phyloP scores from a whole-genome alignment of 2,797 vertebrate species.

The Uromys caudimaculatus region DNA sequence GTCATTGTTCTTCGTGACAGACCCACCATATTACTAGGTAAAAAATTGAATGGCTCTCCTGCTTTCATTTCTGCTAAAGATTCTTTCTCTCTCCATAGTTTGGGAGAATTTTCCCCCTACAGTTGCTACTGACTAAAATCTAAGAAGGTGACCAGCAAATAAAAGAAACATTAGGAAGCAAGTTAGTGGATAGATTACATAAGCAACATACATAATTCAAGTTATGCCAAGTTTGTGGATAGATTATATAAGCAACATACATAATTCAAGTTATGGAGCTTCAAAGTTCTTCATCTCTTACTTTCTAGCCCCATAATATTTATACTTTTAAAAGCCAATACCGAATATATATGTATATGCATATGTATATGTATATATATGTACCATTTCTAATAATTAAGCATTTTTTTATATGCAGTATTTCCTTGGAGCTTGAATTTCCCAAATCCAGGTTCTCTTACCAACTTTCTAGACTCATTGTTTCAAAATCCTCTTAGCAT shows the following conservation, averaged over 20 bases:
- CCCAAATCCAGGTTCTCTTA: background rate
- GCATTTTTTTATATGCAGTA: background rate
- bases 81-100: background rate
- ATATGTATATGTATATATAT: no score
- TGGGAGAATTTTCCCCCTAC: background rate
- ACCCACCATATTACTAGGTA: background rate
- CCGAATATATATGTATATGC: no score
- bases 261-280: background rate
- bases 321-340: background rate
- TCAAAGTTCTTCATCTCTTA: background rate
- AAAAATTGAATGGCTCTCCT: background rate
- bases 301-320: background rate
- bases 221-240: background rate
- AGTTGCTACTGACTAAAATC: background rate
- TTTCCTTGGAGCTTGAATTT: background rate
- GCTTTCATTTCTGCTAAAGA: background rate
- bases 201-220: background rate
- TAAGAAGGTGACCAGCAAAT: background rate
- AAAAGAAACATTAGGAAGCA: background rate
- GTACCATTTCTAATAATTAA: background rate
- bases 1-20: background rate
- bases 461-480: background rate
- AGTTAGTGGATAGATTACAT: background rate
- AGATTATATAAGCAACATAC: background rate
- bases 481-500: conserved; percentile 9